Evolutionary conservation across 2,113 vertebrate genomes (phyloP).

Genomic region (Mixornis gularis): DNA sequence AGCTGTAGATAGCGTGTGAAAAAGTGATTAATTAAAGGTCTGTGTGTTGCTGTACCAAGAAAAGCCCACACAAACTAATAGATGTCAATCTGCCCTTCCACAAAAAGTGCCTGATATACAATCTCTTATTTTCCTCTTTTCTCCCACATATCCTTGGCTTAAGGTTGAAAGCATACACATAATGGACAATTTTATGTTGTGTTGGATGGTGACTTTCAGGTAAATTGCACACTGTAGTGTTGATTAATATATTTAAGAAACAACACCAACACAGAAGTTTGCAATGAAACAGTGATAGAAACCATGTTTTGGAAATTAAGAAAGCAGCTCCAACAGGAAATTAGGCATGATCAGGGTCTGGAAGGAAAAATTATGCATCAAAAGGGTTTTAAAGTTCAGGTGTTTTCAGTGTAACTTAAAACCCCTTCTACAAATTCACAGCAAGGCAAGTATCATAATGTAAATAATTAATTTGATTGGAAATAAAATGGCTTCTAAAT

Average conservation of each 20-base stretch:
- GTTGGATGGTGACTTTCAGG: neutral
- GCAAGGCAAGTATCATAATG: neutral
- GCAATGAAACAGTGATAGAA: neutral
- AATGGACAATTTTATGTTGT: neutral
- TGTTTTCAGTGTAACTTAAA: neutral
- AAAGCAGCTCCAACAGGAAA: neutral
- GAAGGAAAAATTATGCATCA: neutral
- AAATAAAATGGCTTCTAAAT: conserved; percentile 53
- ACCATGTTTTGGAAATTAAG: neutral
- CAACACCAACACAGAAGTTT: neutral
- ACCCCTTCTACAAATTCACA: neutral
- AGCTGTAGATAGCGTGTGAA: neutral
- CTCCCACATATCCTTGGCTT: neutral
- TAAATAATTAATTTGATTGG: conserved; percentile 49
- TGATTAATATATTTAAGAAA: neutral
- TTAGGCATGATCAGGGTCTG: neutral
- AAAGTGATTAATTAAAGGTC: neutral
- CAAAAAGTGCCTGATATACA: neutral
- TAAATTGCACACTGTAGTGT: neutral
- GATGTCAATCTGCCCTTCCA: neutral
- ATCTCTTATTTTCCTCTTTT: neutral
- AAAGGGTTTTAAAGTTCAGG: neutral
- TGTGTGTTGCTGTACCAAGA: neutral
- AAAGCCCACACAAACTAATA: neutral
- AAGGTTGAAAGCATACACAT: neutral